Percentiles rank a stretch among this genome's conserved stretches.
These are phyloP conservation scores for Hesperophylax magnus DNA, from an alignment of 1,140 invertebrate species.

Conservation along the genomic window DNA sequence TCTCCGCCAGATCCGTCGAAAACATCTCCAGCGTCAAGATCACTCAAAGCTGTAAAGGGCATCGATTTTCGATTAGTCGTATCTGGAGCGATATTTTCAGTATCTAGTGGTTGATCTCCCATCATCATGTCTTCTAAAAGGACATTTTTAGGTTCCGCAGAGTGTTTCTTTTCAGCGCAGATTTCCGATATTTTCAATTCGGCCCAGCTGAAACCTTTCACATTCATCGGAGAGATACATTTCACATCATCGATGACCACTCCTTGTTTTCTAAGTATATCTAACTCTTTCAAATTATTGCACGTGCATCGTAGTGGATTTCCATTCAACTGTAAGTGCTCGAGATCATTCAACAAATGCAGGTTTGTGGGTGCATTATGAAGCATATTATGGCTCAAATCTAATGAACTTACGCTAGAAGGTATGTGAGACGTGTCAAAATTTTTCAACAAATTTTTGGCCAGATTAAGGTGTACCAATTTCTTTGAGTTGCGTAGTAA, in stretches of 20 bases:
- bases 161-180: constrained; percentile 63
- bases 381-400: constrained; percentile 75
- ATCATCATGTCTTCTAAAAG: constrained; percentile 73
- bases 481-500: constrained; percentile 71
- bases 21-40: constrained; percentile 65
- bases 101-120: constrained; percentile 71
- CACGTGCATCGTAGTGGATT: constrained; percentile 75
- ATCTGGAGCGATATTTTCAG: constrained; percentile 63
- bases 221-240: constrained; percentile 69
- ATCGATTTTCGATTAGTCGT: constrained; percentile 64
- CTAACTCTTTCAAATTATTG: constrained; percentile 71
- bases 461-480: constrained; percentile 73
- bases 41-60: constrained; percentile 62
- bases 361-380: constrained; percentile 72
- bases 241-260: constrained; percentile 71
- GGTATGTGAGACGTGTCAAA: constrained; percentile 70
- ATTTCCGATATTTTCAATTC: constrained; percentile 71
- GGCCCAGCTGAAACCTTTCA: constrained; percentile 70
- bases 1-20: constrained; percentile 62
- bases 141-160: constrained; percentile 56
- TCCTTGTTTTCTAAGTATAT: constrained; percentile 68
- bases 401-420: constrained; percentile 73
- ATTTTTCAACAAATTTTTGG: constrained; percentile 71
- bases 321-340: constrained; percentile 71
- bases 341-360: constrained; percentile 67